Base-by-base conservation (phyloP, 1,140 invertebrate genomes). In the Contarinia nasturtii region DNA sequence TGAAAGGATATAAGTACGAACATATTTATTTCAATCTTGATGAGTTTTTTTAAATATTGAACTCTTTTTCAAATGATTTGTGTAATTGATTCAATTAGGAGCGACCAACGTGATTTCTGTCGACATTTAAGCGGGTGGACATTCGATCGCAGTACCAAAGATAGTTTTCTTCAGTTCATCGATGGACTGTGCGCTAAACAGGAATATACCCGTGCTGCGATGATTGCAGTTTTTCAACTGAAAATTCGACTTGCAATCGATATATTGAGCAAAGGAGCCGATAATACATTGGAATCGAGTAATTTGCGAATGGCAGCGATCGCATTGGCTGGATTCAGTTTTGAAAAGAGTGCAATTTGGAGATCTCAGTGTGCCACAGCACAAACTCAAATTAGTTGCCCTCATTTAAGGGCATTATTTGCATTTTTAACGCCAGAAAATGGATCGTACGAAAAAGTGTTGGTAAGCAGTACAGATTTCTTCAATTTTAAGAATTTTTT, bases 381-480 rank as follows among this genome's bases (percentile, higher is more conserved):
- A 2, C 72, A 75, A 50, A 67, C 70, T 51, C 78, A 83, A 56
- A 69, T 96, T 19, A 72, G 73, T 5, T 82, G 94, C 71, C 84
- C 91, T 2, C 93, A 95, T 68, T 72, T 97, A 33, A 73, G 86
- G 55, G 87, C 87, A 2, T 82, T 92, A 55, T 94, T 96, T 72
- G 76, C 81, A 20, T 95, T 96, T 67, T 72, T 96, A 11, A 87
- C 88, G 0, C 77, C 81, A 40, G 78, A 87, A 27, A 75, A 75
- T 54, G 79, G 82, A 49, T 79, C 76, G 52, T 89, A 83, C 55
- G 80, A 86, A 47, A 75, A 73, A 53, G 80, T 92, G 56, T 66
- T 91, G 67, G 84, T 88, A 67, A 70, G 71, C 66, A 51, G 50
- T 45, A 45, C 33, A 45, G 33, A 53, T 52, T 49, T 47, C 33